Conservation (phyloP, 2,888 invertebrate species). For the Caenorhabditis sp. region DNA sequence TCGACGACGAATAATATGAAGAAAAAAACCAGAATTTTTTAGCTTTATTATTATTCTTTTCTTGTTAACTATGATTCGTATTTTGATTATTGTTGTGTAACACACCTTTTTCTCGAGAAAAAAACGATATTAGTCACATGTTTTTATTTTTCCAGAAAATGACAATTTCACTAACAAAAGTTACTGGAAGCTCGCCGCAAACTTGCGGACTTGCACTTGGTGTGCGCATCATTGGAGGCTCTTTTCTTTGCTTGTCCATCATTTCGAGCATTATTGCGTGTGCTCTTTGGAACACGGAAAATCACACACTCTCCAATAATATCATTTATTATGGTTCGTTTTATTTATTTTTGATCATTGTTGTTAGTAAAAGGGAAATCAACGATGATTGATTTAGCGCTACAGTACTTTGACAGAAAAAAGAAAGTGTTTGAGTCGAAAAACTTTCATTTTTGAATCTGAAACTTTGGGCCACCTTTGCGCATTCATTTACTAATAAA, state of each 20-base stretch:
- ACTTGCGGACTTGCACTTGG: slow-evolving; percentile 38
- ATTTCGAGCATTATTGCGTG: slow-evolving; percentile 41
- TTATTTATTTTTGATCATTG: neutral
- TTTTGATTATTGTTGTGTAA: no score
- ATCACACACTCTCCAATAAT: slow-evolving; percentile 30
- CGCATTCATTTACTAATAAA: neutral
- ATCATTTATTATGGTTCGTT: slow-evolving; percentile 35
- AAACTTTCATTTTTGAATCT: no score
- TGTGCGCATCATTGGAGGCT: slow-evolving; percentile 41
- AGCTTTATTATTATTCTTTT: neutral
- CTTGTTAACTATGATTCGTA: neutral
- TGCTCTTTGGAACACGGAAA: slow-evolving; percentile 34
- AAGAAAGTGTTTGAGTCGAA: no score
- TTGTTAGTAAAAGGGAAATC: no score
- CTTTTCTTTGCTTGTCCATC: slow-evolving; percentile 38
- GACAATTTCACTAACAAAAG: slow-evolving; percentile 37
- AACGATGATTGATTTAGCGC: no score
- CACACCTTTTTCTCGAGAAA: neutral
- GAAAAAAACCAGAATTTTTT: neutral
- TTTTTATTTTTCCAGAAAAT: slow-evolving; percentile 10
- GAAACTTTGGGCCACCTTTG: no score
- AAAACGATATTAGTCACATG: slow-evolving; percentile 35
- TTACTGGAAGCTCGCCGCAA: slow-evolving; percentile 39
- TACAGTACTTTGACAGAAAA: no score
- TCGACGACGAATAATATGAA: no score